A percentile compares a stretch with the other conserved stretches of the same genome.
These are phyloP conservation scores for Samia ricini DNA, from an alignment of 1,140 invertebrate genomes.

Conservation along the genomic window DNA sequence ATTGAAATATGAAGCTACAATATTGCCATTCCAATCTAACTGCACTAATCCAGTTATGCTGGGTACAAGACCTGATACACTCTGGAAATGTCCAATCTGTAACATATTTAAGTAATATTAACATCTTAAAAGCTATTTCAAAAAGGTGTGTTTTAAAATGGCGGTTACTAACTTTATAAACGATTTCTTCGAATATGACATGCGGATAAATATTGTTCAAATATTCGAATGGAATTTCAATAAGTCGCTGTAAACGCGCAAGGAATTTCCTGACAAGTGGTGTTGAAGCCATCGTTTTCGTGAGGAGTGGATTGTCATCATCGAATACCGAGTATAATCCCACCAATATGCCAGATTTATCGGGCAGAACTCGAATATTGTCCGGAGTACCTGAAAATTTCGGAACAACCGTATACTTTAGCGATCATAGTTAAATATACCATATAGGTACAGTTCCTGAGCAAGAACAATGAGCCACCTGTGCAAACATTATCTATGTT, in stretches of 20 bases:
- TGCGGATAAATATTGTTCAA: constrained; percentile 80
- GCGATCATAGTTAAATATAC: not conserved
- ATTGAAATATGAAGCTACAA: constrained; percentile 80
- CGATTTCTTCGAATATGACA: constrained; percentile 74
- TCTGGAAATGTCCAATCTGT: constrained; percentile 76
- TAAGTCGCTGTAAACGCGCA: constrained; percentile 71
- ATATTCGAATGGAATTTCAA: constrained; percentile 80
- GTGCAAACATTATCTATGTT: constrained; percentile 23
- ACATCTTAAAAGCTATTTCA: not conserved
- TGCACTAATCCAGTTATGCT: constrained; percentile 77
- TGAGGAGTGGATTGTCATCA: constrained; percentile 71
- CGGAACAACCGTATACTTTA: not conserved
- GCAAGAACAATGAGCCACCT: constrained; percentile 17
- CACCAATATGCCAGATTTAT: constrained; percentile 84
- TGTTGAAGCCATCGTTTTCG: constrained; percentile 75
- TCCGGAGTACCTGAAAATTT: constrained; percentile 80
- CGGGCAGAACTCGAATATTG: constrained; percentile 82
- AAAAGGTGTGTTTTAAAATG: not conserved
- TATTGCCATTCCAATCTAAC: constrained; percentile 82
- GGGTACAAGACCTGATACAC: constrained; percentile 39
- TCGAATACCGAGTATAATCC: constrained; percentile 78
- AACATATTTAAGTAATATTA: constrained; percentile 27
- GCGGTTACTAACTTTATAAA: constrained; percentile 77
- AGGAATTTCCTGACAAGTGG: constrained; percentile 81
- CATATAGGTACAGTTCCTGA: not conserved